A percentile compares a stretch with the other conserved stretches of the same genome.
Conservation (phyloP, 2,113 vertebrate species). For the Vulpes vulpes region DNA sequence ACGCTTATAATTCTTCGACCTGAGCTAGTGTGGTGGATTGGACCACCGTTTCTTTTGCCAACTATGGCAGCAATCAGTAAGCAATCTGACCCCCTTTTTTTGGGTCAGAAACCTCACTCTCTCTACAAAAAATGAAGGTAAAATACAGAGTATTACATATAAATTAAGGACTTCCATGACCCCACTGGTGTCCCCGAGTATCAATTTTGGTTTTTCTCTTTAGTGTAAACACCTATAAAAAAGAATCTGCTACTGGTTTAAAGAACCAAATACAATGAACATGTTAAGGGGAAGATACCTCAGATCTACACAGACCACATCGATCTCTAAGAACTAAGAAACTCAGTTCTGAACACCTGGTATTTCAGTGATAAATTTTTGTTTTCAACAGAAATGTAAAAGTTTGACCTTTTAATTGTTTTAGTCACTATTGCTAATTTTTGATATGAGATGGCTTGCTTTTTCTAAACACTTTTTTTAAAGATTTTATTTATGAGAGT, state of each 20-base stretch:
- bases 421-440: constrained; percentile 6
- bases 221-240: not conserved
- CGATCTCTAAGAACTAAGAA: not conserved
- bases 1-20: not conserved
- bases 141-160: not conserved
- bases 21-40: not conserved
- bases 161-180: not conserved
- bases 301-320: not conserved
- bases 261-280: not conserved
- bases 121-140: not conserved
- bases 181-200: not conserved
- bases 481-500: no score
- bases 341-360: not conserved
- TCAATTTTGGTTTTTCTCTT: not conserved
- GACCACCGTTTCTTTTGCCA: not conserved
- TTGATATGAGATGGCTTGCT: not conserved
- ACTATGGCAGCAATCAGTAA: not conserved
- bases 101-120: not conserved
- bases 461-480: not conserved
- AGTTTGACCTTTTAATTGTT: not conserved
- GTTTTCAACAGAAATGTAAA: not conserved
- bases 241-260: constrained; percentile 18
- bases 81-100: not conserved
- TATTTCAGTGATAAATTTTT: not conserved
- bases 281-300: not conserved